A percentile compares a stretch with the other conserved stretches of the same genome.
phyloP scores from a whole-genome alignment of 2,888 invertebrate species.

The Cinara cedri region DNA sequence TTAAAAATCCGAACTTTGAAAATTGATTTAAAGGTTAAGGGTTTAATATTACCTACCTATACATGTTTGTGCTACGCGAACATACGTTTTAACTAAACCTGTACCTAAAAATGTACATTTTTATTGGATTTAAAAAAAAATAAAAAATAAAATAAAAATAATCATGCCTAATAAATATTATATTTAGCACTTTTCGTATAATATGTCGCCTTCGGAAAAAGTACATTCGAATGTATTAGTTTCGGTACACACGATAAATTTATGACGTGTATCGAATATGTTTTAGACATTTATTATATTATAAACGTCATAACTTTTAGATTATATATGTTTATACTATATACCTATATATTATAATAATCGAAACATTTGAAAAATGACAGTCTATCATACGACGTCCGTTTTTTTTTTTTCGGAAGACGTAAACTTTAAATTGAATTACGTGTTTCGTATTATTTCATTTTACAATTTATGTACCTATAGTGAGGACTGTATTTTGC shows the following conservation, averaged over 20 bases:
- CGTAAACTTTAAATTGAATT: conserved; percentile 11
- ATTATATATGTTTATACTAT: neutral
- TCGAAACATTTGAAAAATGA: conserved; percentile 15
- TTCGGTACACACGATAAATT: neutral
- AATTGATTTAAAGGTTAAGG: too few relatives aligned
- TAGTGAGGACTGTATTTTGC: too few relatives aligned
- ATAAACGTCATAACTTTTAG: conserved; percentile 11
- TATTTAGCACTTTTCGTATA: neutral
- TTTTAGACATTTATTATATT: conserved; percentile 9
- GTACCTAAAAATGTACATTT: too few relatives aligned
- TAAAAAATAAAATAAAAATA: too few relatives aligned
- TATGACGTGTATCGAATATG: neutral
- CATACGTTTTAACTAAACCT: too few relatives aligned
- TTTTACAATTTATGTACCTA: too few relatives aligned
- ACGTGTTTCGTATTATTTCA: too few relatives aligned
- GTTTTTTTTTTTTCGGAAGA: conserved; percentile 4
- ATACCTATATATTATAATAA: neutral
- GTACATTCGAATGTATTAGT: conserved; percentile 1
- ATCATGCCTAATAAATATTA: neutral
- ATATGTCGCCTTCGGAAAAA: neutral
- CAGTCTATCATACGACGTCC: neutral
- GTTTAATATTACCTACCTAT: too few relatives aligned
- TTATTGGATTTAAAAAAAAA: too few relatives aligned
- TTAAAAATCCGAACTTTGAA: too few relatives aligned
- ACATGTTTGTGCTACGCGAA: too few relatives aligned